phyloP scores from a whole-genome alignment of 2,797 vertebrate genomes.

The Gymnothorax javanicus region DNA sequence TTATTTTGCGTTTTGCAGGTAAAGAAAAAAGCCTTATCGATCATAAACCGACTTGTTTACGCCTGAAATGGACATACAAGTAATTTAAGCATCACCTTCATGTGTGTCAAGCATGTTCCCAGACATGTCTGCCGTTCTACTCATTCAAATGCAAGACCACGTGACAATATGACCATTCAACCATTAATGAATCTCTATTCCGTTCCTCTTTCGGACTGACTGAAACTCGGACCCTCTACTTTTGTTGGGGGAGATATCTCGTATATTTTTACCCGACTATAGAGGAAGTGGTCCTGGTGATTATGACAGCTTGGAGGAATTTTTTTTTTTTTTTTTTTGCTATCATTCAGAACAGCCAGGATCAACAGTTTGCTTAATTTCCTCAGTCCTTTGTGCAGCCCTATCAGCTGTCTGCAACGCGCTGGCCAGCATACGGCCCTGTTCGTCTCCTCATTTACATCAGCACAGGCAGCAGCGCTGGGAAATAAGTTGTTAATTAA shows the following conservation, averaged over 20 bases:
- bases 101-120: not conserved
- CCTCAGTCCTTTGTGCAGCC: conserved; percentile 24
- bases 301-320: conserved; percentile 1
- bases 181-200: not conserved
- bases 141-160: not conserved
- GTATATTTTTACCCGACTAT: not conserved
- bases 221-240: not conserved
- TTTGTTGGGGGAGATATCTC: not conserved
- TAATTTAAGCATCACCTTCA: not conserved
- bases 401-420: conserved; percentile 12
- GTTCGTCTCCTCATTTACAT: conserved; percentile 10
- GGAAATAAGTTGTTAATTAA: conserved; percentile 12
- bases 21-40: not conserved
- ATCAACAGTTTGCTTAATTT: conserved; percentile 23
- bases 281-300: not conserved
- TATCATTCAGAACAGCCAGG: conserved; percentile 10
- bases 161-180: not conserved
- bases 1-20: not conserved
- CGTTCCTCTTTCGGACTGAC: not conserved
- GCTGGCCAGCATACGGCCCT: too few relatives aligned
- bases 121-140: not conserved
- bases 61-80: not conserved
- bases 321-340: conserved; percentile 17
- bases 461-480: not conserved
- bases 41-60: not conserved